phyloP scores from a whole-genome alignment of 2,797 vertebrate species.

The Spondyliosoma cantharus region DNA sequence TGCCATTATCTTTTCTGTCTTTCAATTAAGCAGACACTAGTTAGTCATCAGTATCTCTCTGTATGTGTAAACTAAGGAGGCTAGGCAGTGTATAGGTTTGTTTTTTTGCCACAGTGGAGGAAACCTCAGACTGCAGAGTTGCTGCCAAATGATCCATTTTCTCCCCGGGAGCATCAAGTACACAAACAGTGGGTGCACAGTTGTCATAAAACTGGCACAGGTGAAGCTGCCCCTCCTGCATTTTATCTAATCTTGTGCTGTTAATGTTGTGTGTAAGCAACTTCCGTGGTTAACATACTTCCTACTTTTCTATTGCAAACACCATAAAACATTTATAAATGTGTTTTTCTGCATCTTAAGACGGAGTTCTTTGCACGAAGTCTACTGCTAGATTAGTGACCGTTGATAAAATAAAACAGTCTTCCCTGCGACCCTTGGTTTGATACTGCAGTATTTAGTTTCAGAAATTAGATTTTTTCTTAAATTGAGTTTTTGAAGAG shows the following conservation, averaged over 20 bases:
- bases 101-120: conserved; percentile 41
- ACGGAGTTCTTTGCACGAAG: neutral
- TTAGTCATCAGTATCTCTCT: conserved; percentile 25
- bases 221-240: conserved; percentile 20
- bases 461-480: neutral
- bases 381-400: neutral
- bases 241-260: conserved; percentile 47
- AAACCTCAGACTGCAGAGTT: conserved; percentile 46
- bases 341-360: neutral
- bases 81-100: conserved; percentile 31
- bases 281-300: conserved; percentile 7
- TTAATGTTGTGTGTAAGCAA: conserved; percentile 30
- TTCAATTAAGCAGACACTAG: conserved; percentile 17
- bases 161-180: conserved; percentile 44
- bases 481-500: neutral
- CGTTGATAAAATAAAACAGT: neutral
- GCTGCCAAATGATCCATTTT: conserved; percentile 60
- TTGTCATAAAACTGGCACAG: conserved; percentile 57
- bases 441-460: neutral
- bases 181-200: conserved; percentile 51
- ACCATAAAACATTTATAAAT: conserved; percentile 12
- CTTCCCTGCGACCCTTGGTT: neutral
- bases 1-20: conserved; percentile 1
- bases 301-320: neutral
- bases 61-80: conserved; percentile 37